phyloP scores from a whole-genome alignment of 2,888 invertebrate genomes.

The Aporophyla nigra region DNA sequence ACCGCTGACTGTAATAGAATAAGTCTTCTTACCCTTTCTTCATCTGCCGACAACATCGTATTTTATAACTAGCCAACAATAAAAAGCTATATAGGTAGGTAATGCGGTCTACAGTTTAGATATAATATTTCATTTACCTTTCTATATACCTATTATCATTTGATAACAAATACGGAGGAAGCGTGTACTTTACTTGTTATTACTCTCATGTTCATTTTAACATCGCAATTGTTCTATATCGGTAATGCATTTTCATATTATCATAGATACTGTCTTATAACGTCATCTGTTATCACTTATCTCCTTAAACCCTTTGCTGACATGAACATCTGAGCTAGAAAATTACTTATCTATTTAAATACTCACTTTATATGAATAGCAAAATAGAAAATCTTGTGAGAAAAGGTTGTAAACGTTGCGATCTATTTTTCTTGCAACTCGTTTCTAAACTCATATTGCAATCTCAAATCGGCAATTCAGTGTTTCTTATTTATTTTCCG shows the following conservation, averaged over 20 bases:
- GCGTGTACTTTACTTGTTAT: not conserved
- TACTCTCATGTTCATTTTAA: not conserved
- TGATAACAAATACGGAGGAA: not conserved
- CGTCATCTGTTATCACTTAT: conserved; percentile 50
- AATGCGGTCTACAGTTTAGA: not conserved
- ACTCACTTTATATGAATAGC: not conserved
- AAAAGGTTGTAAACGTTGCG: not conserved
- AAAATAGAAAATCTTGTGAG: conserved; percentile 17
- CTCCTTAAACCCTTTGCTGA: conserved; percentile 32
- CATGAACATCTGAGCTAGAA: conserved; percentile 18
- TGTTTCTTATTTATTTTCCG: not conserved
- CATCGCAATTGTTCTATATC: not conserved
- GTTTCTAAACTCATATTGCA: not conserved
- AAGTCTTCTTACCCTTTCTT: not conserved
- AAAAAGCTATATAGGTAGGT: not conserved
- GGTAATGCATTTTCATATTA: conserved; percentile 23
- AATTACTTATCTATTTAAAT: conserved; percentile 38
- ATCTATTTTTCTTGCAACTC: not conserved
- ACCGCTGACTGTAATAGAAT: not conserved
- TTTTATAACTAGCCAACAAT: not conserved
- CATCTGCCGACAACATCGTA: not conserved
- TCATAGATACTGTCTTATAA: not conserved
- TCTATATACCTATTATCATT: not conserved
- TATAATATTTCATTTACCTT: not conserved
- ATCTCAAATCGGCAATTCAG: not conserved